phyloP scores from a whole-genome alignment of 2,113 vertebrate species.

The Prietella phreatophila region DNA sequence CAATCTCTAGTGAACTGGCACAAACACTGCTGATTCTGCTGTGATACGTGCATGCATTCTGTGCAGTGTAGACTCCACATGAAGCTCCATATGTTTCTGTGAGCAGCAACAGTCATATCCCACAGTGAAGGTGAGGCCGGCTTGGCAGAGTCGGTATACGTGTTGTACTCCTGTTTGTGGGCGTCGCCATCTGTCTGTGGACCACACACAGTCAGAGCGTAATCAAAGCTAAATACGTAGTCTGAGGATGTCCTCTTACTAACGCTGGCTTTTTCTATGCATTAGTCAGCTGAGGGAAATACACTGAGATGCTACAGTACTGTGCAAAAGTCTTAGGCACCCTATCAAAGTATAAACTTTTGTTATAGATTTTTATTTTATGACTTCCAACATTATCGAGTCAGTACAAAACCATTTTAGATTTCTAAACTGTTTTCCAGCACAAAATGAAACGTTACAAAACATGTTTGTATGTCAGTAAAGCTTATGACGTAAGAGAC shows the following conservation, averaged over 20 bases:
- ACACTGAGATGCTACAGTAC: background rate
- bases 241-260: slow-evolving; percentile 19
- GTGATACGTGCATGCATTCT: slow-evolving; percentile 12
- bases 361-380: no score
- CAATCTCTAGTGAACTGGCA: slow-evolving; percentile 1
- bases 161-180: slow-evolving; percentile 60
- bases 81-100: slow-evolving; percentile 33
- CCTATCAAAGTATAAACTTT: no score
- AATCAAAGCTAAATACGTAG: slow-evolving; percentile 17
- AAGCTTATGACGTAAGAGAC: no score
- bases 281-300: slow-evolving; percentile 7
- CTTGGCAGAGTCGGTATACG: slow-evolving; percentile 52
- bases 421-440: no score
- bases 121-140: slow-evolving; percentile 53
- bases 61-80: background rate
- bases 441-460: no score
- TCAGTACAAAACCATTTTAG: no score
- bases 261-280: slow-evolving; percentile 34
- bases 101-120: slow-evolving; percentile 9
- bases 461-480: no score
- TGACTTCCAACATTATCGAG: no score
- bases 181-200: slow-evolving; percentile 62
- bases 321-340: no score
- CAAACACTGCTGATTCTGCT: slow-evolving; percentile 6
- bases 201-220: slow-evolving; percentile 42